Evolutionary conservation across 2,797 vertebrate genomes (phyloP), one percentile per base, ranked within the genome.

Genomic region (Labroides dimidiatus): DNA sequence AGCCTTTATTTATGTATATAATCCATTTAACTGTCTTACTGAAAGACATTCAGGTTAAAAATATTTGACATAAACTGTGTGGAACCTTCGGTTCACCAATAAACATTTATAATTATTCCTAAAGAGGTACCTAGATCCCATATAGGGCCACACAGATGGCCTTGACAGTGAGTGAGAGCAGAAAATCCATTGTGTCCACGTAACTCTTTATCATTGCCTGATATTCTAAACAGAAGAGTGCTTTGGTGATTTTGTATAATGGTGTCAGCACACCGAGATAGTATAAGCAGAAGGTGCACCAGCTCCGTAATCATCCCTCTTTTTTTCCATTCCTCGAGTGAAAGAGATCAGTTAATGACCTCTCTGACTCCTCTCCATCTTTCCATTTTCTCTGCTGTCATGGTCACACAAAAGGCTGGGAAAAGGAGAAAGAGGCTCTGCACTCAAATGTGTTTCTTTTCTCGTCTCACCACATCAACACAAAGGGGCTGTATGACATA

Each of bases 311-410:
- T 72, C 50, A 56, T 42, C 42, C 47, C 16, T 66, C 21, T 24
- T 55, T 64, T 24, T 55, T 64, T 54, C 53, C 49, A 27, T 47
- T 48, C 58, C 58, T 72, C 21, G 48, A 76, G 51, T 24, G 63
- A 78, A 61, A 72, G 64, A 81, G 69, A 79, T 50, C 62, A 41
- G 57, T 45, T 73, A 75, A 81, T 78, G 72, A 69, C 67, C 61
- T 70, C 66, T 69, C 51, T 19, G 24, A 50, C 55, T 58, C 59
- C 59, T 51, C 52, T 76, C 56, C 19, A 50, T 71, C 58, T 50
- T 47, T 53, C 10, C 37, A 24, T 52, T 44, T 24, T 39, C 76
- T 80, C 39, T 16, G 24, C 58, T 4, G 6, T 47, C 45, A 4
- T 16, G 0, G 33, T 19, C 51, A 3, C 56, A 81, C 70, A 82